phyloP scores from a whole-genome alignment of 2,113 vertebrate species.

The Scomber colias region DNA sequence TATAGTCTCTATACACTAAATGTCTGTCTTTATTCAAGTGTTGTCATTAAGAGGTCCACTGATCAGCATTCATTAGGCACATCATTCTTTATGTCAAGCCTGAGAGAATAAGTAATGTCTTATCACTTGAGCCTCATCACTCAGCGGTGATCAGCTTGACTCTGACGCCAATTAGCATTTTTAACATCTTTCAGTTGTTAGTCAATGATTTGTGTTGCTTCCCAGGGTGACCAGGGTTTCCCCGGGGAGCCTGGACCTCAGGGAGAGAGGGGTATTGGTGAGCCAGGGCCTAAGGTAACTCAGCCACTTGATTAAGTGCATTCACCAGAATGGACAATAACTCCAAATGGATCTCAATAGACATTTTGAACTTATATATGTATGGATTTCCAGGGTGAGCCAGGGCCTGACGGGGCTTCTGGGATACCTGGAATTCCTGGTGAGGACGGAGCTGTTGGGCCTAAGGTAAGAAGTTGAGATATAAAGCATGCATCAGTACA shows the following conservation, averaged over 20 bases:
- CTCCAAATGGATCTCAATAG: too few species aligned
- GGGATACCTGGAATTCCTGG: constrained; percentile 85
- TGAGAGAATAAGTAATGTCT: too few species aligned
- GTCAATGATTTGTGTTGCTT: constrained; percentile 8
- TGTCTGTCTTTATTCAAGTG: too few species aligned
- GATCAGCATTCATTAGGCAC: too few species aligned
- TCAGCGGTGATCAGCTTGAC: background rate
- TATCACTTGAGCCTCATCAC: too few species aligned
- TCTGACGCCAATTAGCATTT: background rate
- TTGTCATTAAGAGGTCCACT: too few species aligned
- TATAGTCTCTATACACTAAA: too few species aligned
- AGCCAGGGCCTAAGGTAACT: constrained; percentile 82
- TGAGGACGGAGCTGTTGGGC: constrained; percentile 80
- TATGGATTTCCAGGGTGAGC: constrained; percentile 76
- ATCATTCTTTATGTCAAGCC: too few species aligned
- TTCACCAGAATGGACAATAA: background rate
- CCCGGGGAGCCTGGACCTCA: constrained; percentile 80
- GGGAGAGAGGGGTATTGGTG: constrained; percentile 79
- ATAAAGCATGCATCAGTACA: background rate
- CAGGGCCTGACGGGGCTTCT: constrained; percentile 72
- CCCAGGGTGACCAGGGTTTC: constrained; percentile 84
- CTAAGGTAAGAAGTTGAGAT: constrained; percentile 73
- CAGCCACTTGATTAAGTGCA: background rate
- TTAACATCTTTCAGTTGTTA: background rate
- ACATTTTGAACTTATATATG: background rate